Evolutionary conservation across 2,797 vertebrate genomes (phyloP).

Genomic region (Thamnophis elegans): DNA sequence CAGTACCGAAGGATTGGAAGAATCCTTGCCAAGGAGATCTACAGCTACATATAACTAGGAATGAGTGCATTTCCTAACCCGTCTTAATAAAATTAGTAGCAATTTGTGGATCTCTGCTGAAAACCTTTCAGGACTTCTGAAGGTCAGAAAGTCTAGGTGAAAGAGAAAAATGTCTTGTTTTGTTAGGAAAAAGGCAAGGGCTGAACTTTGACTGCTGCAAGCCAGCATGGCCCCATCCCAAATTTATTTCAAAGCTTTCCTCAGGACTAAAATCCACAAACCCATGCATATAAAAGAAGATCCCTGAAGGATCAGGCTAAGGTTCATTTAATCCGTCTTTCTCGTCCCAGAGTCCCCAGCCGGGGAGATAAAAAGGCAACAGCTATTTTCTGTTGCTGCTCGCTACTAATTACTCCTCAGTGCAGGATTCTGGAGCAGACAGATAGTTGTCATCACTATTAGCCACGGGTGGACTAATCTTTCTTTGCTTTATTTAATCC

Average conservation of each 20-base stretch:
- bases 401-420: not conserved
- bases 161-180: not conserved
- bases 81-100: not conserved
- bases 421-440: not conserved
- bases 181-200: not conserved
- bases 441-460: not conserved
- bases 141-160: not conserved
- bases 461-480: not conserved
- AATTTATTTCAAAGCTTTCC: not conserved
- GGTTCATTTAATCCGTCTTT: not conserved
- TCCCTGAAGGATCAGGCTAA: not conserved
- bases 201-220: not conserved
- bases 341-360: not conserved
- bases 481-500: not conserved
- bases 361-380: not conserved
- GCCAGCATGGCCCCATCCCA: not conserved
- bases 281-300: slow-evolving; percentile 30
- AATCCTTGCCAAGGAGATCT: not conserved
- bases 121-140: not conserved
- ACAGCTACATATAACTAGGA: not conserved
- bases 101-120: not conserved
- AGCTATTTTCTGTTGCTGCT: not conserved
- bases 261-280: not conserved
- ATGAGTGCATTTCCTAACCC: not conserved
- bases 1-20: not conserved